These are phyloP conservation scores for Alcedo atthis DNA, from an alignment of 2,797 vertebrate genomes.

Conservation along the genomic window DNA sequence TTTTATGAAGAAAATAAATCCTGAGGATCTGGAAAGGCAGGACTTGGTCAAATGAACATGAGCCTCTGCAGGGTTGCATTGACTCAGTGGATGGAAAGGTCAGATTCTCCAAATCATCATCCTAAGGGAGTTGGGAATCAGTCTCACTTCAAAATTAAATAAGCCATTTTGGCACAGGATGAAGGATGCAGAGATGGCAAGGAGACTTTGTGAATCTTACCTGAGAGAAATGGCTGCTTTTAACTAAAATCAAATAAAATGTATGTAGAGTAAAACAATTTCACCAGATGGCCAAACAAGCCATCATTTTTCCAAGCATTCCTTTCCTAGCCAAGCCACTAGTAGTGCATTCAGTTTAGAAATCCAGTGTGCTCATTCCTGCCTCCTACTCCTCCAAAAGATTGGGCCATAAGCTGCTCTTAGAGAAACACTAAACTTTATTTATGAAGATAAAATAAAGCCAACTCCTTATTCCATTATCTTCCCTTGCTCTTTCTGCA, in stretches of 20 bases:
- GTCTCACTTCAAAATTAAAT: constrained; percentile 2
- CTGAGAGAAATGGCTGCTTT: not conserved
- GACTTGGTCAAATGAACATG: constrained; percentile 37
- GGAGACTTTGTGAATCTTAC: not conserved
- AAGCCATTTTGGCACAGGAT: not conserved
- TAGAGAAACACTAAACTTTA: not conserved
- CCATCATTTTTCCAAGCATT: not conserved
- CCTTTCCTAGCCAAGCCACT: not conserved
- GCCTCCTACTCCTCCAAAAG: not conserved
- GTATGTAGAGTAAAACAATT: not conserved
- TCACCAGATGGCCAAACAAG: not conserved
- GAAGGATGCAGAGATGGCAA: not conserved
- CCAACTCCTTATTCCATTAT: not conserved
- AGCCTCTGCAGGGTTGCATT: not conserved
- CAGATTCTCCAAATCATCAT: constrained; percentile 1
- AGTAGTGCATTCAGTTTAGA: not conserved
- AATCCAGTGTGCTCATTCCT: not conserved
- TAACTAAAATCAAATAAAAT: not conserved
- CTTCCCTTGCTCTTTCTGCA: not conserved
- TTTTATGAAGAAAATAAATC: constrained; percentile 70
- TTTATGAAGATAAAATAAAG: not conserved
- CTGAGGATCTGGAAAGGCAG: constrained; percentile 20
- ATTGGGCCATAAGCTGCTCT: not conserved
- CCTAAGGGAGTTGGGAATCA: not conserved
- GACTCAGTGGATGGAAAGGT: constrained; percentile 20